Evolutionary conservation across 2,797 vertebrate species (phyloP), one percentile per base, ranked within the genome.

Genomic region (Odontamblyopus lacepedii): DNA sequence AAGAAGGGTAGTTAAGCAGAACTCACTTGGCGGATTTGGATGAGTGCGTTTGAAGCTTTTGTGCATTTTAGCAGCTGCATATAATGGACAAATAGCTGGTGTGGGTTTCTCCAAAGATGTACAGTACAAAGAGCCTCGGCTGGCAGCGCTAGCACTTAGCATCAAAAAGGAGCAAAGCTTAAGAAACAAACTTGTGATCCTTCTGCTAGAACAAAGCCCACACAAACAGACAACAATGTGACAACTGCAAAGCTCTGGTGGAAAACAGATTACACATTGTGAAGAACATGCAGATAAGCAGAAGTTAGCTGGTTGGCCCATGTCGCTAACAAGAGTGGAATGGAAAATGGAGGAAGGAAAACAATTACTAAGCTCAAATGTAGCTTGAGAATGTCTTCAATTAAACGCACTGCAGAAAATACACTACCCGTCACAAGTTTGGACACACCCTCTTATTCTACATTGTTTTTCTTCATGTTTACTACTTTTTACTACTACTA

Each of bases 121-220:
- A 73, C 80, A 78, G 66, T 74, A 86, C 71, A 87, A 88, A 86
- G 82, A 74, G 67, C 75, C 78, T 85, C 73, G 71, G 78, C 65
- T 82, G 78, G 83, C 84, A 86, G 81, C 6, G 53, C 67, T 67
- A 78, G 79, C 74, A 85, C 59, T 68, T n/a, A 7, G 61, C 63
- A 35, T 87, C 78, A 88, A 84, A 85, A 79, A 69, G 76, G 76
- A 80, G 82, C 76, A 69, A 80, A 69, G 85, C 85, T 83, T 86
- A 81, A 73, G 73, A 84, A 75, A 77, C 69, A 71, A 86, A 87
- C 79, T 70, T 90, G 80, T 88, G 82, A 88, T 88, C 76, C 70
- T 71, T 79, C 80, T 79, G 78, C 74, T 82, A 51, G 85, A 77
- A 83, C 76, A 85, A 89, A 89, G 80, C 76, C 70, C 77, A 75